Base-by-base conservation (phyloP, 1,140 invertebrate species). In the Thalassaphorura encarpata region DNA sequence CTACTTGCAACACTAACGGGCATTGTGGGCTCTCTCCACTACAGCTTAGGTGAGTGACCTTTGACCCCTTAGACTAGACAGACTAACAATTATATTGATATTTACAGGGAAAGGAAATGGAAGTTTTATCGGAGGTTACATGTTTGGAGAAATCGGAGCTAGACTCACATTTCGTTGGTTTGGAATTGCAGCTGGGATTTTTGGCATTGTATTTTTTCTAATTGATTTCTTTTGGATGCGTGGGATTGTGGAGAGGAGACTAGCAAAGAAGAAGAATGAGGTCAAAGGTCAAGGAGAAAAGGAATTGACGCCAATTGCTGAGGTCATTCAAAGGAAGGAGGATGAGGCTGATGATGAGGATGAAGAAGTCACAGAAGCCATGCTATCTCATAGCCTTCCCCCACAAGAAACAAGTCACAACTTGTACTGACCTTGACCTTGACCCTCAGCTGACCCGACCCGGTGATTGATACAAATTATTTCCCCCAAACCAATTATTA, bases 1-100 rank as follows among this genome's bases (percentile, higher is more conserved):
- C 69, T 90, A 39, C 69, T 89, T 21, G 87, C 85, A 18, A 89
- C 87, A 5, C 24, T 60, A n/a, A 55, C 36, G 42, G 58, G 58
- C n/a, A 51, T 89, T 1, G 71, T 88, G 29, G 85, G 83, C 59
- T 87, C 87, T 77, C 79, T 87, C 13, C 86, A 88, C 72, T 87
- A 85, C 67, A 85, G 83, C 72, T 76, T 87, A 67, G 84, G 83
- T 81, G 74, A 68, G 56, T 21, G 54, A 31, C n/a, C 24, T 29
- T 24, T 36, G 13, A 41, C 13, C 41, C 42, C 46, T 36, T n/a
- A 50, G 19, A 15, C 29, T 45, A 54, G 50, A 29, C n/a, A n/a
- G n/a, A 11, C 24, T 40, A 23, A 27, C n/a, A 16, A 26, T 42
- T 52, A 36, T 15, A 52, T 52, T 52, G 33, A n/a, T n/a, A n/a